phyloP scores from a whole-genome alignment of 2,113 vertebrate genomes.

The Neotragus moschatus region DNA sequence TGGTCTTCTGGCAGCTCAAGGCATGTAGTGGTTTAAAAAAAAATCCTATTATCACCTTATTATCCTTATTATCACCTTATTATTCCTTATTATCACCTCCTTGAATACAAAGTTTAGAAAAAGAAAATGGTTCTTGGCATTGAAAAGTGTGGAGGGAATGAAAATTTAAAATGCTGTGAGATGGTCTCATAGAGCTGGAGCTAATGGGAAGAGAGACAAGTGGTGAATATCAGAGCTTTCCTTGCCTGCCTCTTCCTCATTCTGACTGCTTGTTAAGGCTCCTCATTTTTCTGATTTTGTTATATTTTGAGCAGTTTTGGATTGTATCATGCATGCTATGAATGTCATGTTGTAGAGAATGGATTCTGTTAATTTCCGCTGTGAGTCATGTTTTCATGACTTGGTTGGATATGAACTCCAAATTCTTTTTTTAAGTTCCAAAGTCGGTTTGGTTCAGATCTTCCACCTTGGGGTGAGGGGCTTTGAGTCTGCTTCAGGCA shows the following conservation, averaged over 20 bases:
- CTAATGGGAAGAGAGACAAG: neutral
- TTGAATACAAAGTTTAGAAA: neutral
- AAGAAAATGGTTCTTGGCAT: neutral
- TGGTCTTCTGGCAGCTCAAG: neutral
- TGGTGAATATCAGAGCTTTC: neutral
- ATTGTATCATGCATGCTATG: neutral
- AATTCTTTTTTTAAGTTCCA: neutral
- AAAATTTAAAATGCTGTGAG: neutral
- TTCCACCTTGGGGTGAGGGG: neutral
- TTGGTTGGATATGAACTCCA: neutral
- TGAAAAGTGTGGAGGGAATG: neutral
- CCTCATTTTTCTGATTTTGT: neutral
- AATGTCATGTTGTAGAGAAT: neutral
- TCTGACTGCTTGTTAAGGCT: neutral
- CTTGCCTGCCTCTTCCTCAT: neutral
- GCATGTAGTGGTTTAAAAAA: neutral
- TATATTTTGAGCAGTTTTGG: neutral
- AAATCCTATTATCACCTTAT: neutral
- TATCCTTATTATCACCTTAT: neutral
- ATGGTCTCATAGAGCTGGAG: neutral
- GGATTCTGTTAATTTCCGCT: neutral
- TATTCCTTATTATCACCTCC: neutral
- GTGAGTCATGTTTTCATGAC: neutral
- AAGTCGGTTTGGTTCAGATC: neutral
- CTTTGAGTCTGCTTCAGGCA: neutral